Percentiles rank a stretch among this genome's conserved stretches.
Evolutionary conservation across 2,888 invertebrate genomes (phyloP).

Genomic region (Ophion ventricosus): DNA sequence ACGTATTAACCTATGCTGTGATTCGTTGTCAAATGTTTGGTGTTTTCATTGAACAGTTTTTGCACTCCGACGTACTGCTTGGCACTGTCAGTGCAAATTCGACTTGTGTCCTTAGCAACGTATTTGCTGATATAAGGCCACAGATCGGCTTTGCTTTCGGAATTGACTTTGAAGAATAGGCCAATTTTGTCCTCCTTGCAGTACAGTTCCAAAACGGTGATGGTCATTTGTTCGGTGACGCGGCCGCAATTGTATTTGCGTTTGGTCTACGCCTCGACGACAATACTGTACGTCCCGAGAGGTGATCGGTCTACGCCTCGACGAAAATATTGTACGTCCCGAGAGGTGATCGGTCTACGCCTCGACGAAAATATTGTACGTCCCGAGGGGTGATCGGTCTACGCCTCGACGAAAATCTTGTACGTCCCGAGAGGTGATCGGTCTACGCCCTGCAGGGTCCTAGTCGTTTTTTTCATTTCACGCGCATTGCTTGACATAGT

Average conservation of each 20-base stretch:
- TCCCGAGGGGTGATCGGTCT: too few relatives aligned
- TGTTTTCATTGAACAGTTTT: neutral
- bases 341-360: too few relatives aligned
- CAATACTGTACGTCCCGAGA: too few relatives aligned
- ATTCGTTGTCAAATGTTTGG: neutral
- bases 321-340: too few relatives aligned
- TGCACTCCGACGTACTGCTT: conserved; percentile 1
- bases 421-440: too few relatives aligned
- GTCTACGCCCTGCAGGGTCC: too few relatives aligned
- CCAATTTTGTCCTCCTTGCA: conserved; percentile 2
- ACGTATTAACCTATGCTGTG: conserved; percentile 6
- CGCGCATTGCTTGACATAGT: too few relatives aligned
- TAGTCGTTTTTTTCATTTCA: too few relatives aligned
- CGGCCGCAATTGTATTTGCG: neutral
- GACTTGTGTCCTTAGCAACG: conserved; percentile 10
- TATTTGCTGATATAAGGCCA: conserved; percentile 45
- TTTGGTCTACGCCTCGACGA: too few relatives aligned
- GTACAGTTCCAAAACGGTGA: neutral
- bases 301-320: too few relatives aligned
- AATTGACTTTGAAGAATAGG: neutral
- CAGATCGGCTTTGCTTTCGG: neutral
- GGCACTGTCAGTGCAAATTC: neutral
- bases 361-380: too few relatives aligned
- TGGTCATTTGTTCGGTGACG: neutral
- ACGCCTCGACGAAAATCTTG: too few relatives aligned